A percentile compares a stretch with the other conserved stretches of the same genome.
phyloP scores from a whole-genome alignment of 2,113 vertebrate genomes.

The Aptenodytes forsteri region DNA sequence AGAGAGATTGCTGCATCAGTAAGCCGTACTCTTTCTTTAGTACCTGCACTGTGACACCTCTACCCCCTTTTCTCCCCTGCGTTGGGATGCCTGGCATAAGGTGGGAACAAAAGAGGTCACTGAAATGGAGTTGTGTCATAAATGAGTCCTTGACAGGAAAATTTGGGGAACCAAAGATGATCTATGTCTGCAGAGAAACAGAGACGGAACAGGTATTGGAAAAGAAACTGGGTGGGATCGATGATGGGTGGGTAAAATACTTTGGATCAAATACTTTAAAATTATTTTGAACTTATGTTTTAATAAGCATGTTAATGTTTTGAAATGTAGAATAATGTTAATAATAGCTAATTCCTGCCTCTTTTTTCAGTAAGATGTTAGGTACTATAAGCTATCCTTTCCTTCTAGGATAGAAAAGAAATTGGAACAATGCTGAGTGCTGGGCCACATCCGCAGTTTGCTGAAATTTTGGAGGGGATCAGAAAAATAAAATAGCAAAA shows the following conservation, averaged over 20 bases:
- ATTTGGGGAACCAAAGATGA: not conserved
- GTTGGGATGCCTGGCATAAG: not conserved
- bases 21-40: not conserved
- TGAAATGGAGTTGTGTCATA: not conserved
- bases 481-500: not conserved
- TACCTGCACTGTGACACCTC: not conserved
- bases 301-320: not conserved
- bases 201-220: not conserved
- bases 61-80: accelerated
- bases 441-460: not conserved
- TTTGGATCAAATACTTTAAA: not conserved
- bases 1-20: not conserved
- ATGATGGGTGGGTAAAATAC: not conserved
- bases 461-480: not conserved
- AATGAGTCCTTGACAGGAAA: not conserved
- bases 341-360: not conserved
- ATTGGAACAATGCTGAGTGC: not conserved
- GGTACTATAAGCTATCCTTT: not conserved
- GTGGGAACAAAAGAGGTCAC: not conserved
- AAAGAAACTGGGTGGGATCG: not conserved
- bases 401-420: not conserved
- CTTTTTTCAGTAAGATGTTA: not conserved
- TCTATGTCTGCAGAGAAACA: not conserved
- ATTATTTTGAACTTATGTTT: not conserved
- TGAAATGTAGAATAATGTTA: not conserved